Evolutionary conservation across 2,113 vertebrate genomes (phyloP), one percentile per base, ranked within the genome.

Genomic region (Carassius carassius): DNA sequence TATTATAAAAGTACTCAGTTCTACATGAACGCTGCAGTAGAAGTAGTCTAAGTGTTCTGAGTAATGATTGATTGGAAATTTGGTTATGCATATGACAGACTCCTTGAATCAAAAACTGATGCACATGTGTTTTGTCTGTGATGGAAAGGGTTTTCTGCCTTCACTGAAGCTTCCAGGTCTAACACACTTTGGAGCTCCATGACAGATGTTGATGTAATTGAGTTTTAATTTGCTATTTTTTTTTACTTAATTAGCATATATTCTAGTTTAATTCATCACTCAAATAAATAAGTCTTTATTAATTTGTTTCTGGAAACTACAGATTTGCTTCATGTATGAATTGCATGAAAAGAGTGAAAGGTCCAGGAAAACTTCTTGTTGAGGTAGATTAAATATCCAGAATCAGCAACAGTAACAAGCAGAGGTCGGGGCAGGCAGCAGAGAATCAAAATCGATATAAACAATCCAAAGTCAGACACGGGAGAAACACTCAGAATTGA

Each of bases 171-270:
- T 32, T 77, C 35, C 41, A 9, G 11, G 47, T 47, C 41, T 13
- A 17, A 77, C 25, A 58, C 51, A 56, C 25, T 21, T 3, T 72
- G 51, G 8, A 35, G 17, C 75, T 11, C 6, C 44, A 21, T 77
- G 51, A 77, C 70, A 47, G 75, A 54, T 77, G 74, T 21, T 56
- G 16, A 77, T 75, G 14, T 75, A 23, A 75, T 75, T 11, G 12
- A 17, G 51, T 78, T 77, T 35, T 58, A 3, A 37, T 77, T 56
- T 13, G 11, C 4, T 9, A 35, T n/a, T 5, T 70, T 21, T 8
- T 44, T 44, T 7, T 1, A 73, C 70, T 23, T 77, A 37, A 37
- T 58, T 77, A 21, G 51, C 17, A 13, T 77, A 14, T 5, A 77
- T 17, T 69, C 16, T n/a, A 41, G 4, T 5, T 72, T 41, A 44